These are phyloP conservation scores for Gephyroberyx darwinii DNA, from an alignment of 2,797 vertebrate genomes.

Conservation along the genomic window DNA sequence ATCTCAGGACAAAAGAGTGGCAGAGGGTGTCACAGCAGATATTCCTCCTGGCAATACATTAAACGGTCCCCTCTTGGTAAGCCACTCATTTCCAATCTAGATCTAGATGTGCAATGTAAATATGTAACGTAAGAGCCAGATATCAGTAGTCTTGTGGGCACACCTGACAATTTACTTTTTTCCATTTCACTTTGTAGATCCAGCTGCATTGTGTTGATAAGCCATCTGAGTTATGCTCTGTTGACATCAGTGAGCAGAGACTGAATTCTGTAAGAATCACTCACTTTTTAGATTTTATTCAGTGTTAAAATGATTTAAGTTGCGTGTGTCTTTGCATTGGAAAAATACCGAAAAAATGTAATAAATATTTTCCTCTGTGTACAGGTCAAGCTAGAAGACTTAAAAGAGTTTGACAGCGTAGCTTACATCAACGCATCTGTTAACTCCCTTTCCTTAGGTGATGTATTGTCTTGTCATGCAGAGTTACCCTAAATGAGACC, in stretches of 20 bases:
- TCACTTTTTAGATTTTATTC: neutral
- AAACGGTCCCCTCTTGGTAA: constrained; percentile 75
- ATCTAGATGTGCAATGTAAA: neutral
- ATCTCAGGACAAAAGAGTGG: constrained; percentile 5
- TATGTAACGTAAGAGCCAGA: neutral
- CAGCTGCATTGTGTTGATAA: constrained; percentile 70
- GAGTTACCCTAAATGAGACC: neutral
- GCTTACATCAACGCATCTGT: constrained; percentile 76
- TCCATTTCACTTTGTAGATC: constrained; percentile 63
- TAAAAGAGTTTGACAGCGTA: constrained; percentile 74
- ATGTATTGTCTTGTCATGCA: constrained; percentile 3
- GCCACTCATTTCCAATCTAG: neutral
- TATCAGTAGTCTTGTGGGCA: neutral
- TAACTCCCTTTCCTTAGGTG: constrained; percentile 79
- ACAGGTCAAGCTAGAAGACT: constrained; percentile 75
- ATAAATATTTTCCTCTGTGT: constrained; percentile 2
- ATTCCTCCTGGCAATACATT: constrained; percentile 48
- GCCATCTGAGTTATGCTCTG: constrained; percentile 75
- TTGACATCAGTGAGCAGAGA: constrained; percentile 74
- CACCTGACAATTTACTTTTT: neutral
- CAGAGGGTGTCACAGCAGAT: neutral
- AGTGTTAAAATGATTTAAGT: neutral
- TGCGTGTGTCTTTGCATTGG: neutral
- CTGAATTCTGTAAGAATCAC: constrained; percentile 70
- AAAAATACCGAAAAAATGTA: neutral